Base-by-base conservation (phyloP, 2,113 vertebrate species). In the Nettapus auritus region DNA sequence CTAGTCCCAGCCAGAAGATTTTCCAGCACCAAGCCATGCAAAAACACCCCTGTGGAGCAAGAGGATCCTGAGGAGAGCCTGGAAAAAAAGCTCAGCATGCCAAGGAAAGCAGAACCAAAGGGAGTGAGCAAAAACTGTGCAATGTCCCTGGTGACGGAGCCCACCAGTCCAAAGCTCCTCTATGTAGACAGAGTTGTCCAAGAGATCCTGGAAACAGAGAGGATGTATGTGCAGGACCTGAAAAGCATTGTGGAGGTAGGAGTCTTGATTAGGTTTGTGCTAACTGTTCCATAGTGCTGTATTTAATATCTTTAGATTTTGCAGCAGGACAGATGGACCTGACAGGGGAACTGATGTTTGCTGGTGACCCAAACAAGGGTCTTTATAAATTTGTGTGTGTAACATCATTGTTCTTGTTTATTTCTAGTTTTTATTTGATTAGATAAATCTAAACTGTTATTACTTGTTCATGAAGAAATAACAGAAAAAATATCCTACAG, bases 161-260 rank as follows among this genome's bases (percentile, higher is more conserved):
- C 96, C 16, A 96, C 97, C 5, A 98, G 98, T 91, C 99, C 99
- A 20, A 99, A 98, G 94, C 98, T 99, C 40, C 98, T 98, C 44
- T 99, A 99, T 0, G 99, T 99, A 93, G 99, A 99, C 94, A 96
- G 99, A 96, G 99, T 99, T 1, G 99, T 99, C 76, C 99, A 99
- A 97, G 99, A 99, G 98, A 99, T 99, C 70, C 97, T 99, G 93
- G 99, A 99, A 96, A 99, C 99, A 0, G 99, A 99, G 94, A 98
- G 98, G 96, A 99, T 99, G 44, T 99, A 99, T 0, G 99, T 99
- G 69, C 99, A 99, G 90, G 99, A 99, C 94, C 98, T 99, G 40
- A 98, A 97, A 94, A 99, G 99, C 97, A 99, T 99, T 70, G 99
- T 99, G 18, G 98, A 99, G 99, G 99, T 99, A 98, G 97, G 98